phyloP scores from a whole-genome alignment of 1,140 invertebrate genomes.

The Diorhabda sublineata region DNA sequence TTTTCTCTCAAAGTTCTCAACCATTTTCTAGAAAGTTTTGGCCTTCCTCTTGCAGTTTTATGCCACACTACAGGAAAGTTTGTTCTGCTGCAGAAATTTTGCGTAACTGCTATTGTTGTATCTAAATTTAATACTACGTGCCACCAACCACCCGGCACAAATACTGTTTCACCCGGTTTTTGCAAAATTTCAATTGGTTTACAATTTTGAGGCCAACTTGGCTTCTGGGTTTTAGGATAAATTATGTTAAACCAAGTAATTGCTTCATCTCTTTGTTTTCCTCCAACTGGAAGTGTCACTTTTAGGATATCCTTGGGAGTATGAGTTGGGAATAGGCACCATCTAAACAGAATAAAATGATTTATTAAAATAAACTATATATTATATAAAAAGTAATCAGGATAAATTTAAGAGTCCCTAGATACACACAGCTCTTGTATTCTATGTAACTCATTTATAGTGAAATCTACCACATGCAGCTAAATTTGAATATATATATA shows the following conservation, averaged over 20 bases:
- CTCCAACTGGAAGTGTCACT: slow-evolving; percentile 81
- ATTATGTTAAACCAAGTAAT: slow-evolving; percentile 97
- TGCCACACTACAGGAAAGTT: slow-evolving; percentile 99
- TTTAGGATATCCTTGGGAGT: slow-evolving; percentile 94
- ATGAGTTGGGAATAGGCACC: slow-evolving; percentile 97
- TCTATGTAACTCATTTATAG: no score
- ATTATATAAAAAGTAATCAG: neutral
- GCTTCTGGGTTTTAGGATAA: slow-evolving; percentile 89
- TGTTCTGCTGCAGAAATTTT: slow-evolving; percentile 94
- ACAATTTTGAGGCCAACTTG: slow-evolving; percentile 87
- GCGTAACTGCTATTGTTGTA: slow-evolving; percentile 93
- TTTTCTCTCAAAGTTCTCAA: slow-evolving; percentile 57
- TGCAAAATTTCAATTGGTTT: slow-evolving; percentile 96
- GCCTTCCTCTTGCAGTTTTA: slow-evolving; percentile 92
- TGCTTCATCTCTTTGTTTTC: slow-evolving; percentile 95
- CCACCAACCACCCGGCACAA: slow-evolving; percentile 98
- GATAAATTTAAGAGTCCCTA: no score
- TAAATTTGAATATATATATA: no score
- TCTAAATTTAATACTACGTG: slow-evolving; percentile 97
- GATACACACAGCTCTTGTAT: no score
- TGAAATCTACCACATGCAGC: no score
- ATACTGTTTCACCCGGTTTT: slow-evolving; percentile 94
- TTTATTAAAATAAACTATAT: slow-evolving; percentile 13
- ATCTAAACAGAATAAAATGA: slow-evolving; percentile 52
- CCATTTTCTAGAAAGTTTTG: slow-evolving; percentile 77